A percentile compares a stretch with the other conserved stretches of the same genome.
phyloP scores from a whole-genome alignment of 2,888 invertebrate species.

The Drosophila paramelanica region DNA sequence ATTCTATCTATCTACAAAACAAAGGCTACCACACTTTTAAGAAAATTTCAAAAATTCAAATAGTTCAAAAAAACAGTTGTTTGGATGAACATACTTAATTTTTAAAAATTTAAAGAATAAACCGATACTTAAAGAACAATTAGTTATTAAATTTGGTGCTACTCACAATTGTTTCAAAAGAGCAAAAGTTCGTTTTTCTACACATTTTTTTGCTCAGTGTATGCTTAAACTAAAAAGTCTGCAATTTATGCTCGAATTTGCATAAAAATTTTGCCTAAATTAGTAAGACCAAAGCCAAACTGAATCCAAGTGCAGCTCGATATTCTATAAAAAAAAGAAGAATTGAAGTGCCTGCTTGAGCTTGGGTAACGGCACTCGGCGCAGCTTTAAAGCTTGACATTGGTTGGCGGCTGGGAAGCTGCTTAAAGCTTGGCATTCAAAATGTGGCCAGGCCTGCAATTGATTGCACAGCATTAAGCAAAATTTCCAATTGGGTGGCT shows the following conservation, averaged over 20 bases:
- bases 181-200: too few species aligned
- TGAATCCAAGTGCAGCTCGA: not conserved
- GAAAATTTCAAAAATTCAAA: too few species aligned
- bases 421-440: conserved; percentile 48
- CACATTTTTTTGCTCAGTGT: not conserved
- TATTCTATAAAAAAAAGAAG: not conserved
- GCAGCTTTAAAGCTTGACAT: conserved; percentile 38
- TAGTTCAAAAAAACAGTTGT: too few species aligned
- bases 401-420: conserved; percentile 3
- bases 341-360: not conserved
- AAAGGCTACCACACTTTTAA: too few species aligned
- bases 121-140: too few species aligned
- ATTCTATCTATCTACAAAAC: too few species aligned
- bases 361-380: not conserved
- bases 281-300: not conserved
- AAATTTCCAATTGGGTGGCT: conserved; percentile 74
- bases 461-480: conserved; percentile 69
- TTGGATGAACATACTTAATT: too few species aligned
- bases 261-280: not conserved
- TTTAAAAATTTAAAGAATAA: too few species aligned
- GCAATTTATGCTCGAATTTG: not conserved
- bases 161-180: too few species aligned
- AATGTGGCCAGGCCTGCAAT: conserved; percentile 38
- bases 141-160: too few species aligned
- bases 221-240: not conserved